Conservation (phyloP, 1,140 invertebrate species). For the Dreissena rostriformis region DNA sequence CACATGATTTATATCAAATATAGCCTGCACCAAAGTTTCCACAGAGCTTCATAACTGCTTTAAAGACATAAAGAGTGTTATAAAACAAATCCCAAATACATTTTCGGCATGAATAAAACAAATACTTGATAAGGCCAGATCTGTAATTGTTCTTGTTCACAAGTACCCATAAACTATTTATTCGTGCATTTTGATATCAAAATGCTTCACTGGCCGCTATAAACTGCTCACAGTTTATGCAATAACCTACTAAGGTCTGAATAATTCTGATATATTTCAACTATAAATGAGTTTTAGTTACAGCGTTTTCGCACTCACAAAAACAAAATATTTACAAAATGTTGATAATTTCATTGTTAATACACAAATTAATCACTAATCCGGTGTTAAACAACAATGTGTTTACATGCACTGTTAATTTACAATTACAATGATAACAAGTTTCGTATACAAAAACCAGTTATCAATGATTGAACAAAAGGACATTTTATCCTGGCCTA, state of each 20-base stretch:
- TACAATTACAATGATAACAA: background rate
- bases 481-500: background rate
- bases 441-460: background rate
- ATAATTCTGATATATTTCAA: no score
- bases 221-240: no score
- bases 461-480: background rate
- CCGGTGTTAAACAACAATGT: conserved; percentile 13
- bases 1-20: no score
- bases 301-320: no score
- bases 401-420: conserved; percentile 34
- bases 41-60: no score
- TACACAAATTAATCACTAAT: no score
- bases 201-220: no score
- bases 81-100: conserved; percentile 20
- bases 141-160: background rate
- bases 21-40: no score
- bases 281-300: no score
- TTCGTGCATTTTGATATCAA: conserved; percentile 2
- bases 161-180: conserved; percentile 5
- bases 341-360: no score
- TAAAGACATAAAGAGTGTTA: background rate
- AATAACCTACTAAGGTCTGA: no score
- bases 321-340: no score
- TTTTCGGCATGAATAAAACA: conserved; percentile 26
- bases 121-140: conserved; percentile 27